Conservation (phyloP, 2,888 invertebrate species). For the Tridacna gigas region DNA sequence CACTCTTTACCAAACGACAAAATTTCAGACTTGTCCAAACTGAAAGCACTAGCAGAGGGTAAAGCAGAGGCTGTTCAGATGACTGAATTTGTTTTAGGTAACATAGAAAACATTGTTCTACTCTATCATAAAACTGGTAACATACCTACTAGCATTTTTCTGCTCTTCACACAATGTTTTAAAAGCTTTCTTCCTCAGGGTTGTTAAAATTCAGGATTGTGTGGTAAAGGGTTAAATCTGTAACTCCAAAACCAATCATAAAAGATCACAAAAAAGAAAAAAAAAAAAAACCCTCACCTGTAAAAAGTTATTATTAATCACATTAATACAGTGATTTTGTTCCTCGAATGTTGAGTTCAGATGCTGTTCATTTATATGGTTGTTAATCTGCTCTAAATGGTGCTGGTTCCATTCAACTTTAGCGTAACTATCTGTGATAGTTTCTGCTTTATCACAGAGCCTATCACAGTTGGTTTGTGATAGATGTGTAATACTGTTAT, state of each 20-base stretch:
- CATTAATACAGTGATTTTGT: constrained; percentile 52
- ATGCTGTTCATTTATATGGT: constrained; percentile 72
- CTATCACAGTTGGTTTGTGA: constrained; percentile 54
- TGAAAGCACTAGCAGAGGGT: neutral
- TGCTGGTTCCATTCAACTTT: constrained; percentile 65
- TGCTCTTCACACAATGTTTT: no score
- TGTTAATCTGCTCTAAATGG: constrained; percentile 69
- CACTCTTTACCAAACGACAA: neutral
- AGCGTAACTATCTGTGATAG: constrained; percentile 49
- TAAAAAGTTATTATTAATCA: constrained; percentile 62
- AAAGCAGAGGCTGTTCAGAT: no score
- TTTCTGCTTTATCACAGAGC: constrained; percentile 47
- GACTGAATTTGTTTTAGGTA: no score
- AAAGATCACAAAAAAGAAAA: no score
- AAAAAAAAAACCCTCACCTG: constrained; percentile 37
- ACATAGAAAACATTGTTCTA: no score
- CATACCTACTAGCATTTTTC: no score
- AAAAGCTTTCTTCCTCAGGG: no score
- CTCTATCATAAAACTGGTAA: no score
- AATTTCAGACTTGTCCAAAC: neutral
- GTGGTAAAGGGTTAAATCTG: no score
- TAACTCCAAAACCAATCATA: no score
- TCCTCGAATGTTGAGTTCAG: constrained; percentile 54
- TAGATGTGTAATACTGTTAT: constrained; percentile 55
- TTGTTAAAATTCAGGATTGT: no score